Evolutionary conservation across 2,888 invertebrate genomes (phyloP).

Genomic region (Agonopterix arenella): DNA sequence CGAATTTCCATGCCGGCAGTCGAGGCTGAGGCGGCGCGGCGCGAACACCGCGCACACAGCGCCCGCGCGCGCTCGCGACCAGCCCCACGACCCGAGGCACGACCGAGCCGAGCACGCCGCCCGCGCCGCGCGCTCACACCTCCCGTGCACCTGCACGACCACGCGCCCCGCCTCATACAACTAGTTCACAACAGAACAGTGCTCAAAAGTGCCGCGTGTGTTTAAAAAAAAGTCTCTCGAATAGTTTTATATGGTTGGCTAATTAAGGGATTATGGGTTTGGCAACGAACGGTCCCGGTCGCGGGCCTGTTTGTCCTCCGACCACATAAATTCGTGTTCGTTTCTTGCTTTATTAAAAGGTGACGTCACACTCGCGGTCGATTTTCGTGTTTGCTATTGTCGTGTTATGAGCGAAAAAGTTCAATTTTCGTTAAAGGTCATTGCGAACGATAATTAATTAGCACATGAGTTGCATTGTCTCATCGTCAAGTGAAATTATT

Average conservation of each 20-base stretch:
- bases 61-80: conserved; percentile 51
- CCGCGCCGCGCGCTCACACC: conserved; percentile 15
- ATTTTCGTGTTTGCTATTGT: conserved; percentile 33
- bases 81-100: conserved; percentile 53
- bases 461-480: conserved; percentile 56
- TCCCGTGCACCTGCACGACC: conserved; percentile 12
- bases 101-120: conserved; percentile 24
- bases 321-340: conserved; percentile 55
- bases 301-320: conserved; percentile 50
- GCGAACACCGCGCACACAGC: conserved; percentile 60
- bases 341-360: conserved; percentile 62
- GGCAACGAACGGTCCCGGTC: conserved; percentile 41
- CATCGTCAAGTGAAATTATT: conserved; percentile 21
- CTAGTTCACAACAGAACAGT: conserved; percentile 18
- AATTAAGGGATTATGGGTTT: conserved; percentile 62
- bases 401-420: conserved; percentile 16
- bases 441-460: background rate
- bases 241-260: conserved; percentile 41
- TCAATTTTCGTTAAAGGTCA: background rate
- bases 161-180: conserved; percentile 11
- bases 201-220: conserved; percentile 30
- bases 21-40: conserved; percentile 70
- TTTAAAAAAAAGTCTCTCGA: conserved; percentile 17
- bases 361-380: conserved; percentile 66
- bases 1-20: conserved; percentile 75